A percentile compares a stretch with the other conserved stretches of the same genome.
These are phyloP conservation scores for Ditylenchus dipsaci DNA, from an alignment of 1,140 invertebrate species.

Conservation along the genomic window DNA sequence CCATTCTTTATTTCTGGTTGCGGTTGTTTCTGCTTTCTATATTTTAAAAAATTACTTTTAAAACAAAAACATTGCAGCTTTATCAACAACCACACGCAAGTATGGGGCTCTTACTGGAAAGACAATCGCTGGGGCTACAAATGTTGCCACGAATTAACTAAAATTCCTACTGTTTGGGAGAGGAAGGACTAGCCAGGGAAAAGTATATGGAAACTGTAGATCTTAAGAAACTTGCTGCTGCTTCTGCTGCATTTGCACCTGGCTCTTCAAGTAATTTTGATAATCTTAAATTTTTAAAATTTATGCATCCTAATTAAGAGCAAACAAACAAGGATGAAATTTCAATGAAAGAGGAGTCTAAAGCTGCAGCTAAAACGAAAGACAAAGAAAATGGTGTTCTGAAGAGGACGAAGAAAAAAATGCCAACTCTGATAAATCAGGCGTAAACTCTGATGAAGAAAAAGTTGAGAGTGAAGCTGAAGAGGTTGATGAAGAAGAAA, in stretches of 20 bases:
- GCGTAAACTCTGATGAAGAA: conserved; percentile 10
- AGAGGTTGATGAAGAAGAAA: neutral
- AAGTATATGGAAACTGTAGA: conserved; percentile 13
- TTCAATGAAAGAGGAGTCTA: no score
- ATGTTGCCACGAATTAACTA: conserved; percentile 84
- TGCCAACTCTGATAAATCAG: neutral
- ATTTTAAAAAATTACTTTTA: neutral
- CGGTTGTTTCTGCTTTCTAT: conserved; percentile 31
- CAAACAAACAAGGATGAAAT: no score
- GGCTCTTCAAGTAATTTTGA: neutral
- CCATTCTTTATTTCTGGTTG: no score
- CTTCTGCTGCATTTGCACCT: neutral
- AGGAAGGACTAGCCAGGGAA: conserved; percentile 63
- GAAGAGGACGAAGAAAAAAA: neutral
- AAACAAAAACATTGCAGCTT: conserved; percentile 20
- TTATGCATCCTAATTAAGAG: conserved; percentile 6
- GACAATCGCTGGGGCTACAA: conserved; percentile 88
- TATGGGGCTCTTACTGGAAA: conserved; percentile 93
- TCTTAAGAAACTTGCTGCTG: conserved; percentile 8
- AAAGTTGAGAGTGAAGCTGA: neutral
- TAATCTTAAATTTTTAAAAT: neutral
- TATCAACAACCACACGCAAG: conserved; percentile 61
- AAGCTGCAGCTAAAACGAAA: neutral
- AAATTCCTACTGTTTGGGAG: conserved; percentile 74
- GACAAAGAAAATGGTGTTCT: conserved; percentile 4